Conservation (phyloP, 92 coral and sea anemone genomes). For the Porites divaricata region DNA sequence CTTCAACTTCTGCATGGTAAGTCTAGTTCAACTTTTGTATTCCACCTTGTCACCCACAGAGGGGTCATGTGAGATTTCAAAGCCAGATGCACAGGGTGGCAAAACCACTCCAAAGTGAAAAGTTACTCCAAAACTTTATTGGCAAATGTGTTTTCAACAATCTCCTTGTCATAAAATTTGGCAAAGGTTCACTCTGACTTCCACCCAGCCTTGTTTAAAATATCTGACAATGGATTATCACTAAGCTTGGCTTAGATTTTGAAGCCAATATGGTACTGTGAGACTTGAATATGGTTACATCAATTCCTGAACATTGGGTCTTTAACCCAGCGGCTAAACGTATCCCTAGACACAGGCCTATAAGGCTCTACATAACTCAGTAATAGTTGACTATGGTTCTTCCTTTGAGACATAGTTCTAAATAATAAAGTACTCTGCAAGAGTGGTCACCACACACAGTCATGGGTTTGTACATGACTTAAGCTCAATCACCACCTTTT, state of each 20-base stretch:
- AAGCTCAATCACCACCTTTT: slow-evolving; percentile 8
- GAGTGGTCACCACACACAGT: neutral
- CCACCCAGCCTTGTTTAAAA: slow-evolving; percentile 11
- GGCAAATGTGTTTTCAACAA: slow-evolving; percentile 1
- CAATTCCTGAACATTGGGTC: slow-evolving; percentile 10
- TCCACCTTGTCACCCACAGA: neutral
- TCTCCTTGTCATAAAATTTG: neutral
- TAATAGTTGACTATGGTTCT: slow-evolving; percentile 1
- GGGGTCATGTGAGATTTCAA: neutral
- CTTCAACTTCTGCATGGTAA: neutral
- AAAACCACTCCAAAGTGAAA: neutral
- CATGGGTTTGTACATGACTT: neutral
- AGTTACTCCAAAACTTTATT: neutral
- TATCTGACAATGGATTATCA: neutral
- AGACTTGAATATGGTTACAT: slow-evolving; percentile 9
- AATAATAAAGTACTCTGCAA: neutral
- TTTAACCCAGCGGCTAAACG: slow-evolving; percentile 15
- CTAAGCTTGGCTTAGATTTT: neutral
- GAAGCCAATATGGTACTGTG: slow-evolving; percentile 41
- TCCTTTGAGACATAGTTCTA: neutral
- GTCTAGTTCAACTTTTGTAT: neutral
- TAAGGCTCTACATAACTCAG: neutral
- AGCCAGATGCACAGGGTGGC: neutral
- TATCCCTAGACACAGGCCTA: slow-evolving; percentile 14
- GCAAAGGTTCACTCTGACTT: slow-evolving; percentile 10